phyloP scores from a whole-genome alignment of 2,797 vertebrate genomes.

The Gadopsis marmoratus region DNA sequence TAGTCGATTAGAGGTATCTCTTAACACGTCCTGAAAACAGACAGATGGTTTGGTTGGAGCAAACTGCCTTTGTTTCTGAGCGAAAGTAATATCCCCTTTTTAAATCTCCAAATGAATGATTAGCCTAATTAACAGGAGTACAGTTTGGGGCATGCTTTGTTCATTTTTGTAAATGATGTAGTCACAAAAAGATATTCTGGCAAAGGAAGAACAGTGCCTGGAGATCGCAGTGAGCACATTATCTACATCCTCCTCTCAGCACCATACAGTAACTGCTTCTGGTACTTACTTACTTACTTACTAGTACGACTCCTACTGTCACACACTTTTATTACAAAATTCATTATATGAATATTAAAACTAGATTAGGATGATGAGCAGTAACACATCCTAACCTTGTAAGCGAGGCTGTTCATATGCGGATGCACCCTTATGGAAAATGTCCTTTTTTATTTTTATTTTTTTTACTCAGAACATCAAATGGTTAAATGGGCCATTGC shows the following conservation, averaged over 20 bases:
- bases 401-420: not conserved
- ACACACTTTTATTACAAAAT: not conserved
- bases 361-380: not conserved
- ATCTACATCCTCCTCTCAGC: constrained; percentile 1
- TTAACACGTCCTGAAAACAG: constrained; percentile 8
- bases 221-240: constrained; percentile 37
- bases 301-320: not conserved
- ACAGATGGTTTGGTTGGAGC: constrained; percentile 43
- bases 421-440: not conserved
- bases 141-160: constrained; percentile 28
- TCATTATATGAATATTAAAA: not conserved
- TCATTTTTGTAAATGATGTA: constrained; percentile 41
- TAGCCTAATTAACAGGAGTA: constrained; percentile 46
- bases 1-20: constrained; percentile 2
- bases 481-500: not conserved
- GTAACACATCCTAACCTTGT: not conserved
- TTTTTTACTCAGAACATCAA: not conserved
- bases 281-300: not conserved
- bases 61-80: constrained; percentile 23
- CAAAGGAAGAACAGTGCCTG: constrained; percentile 29
- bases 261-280: not conserved
- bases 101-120: constrained; percentile 41
- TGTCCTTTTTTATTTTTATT: too few relatives aligned
- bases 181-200: constrained; percentile 40
- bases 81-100: constrained; percentile 8